phyloP scores from a whole-genome alignment of 2,888 invertebrate genomes.

The Cryptus viduatorius region DNA sequence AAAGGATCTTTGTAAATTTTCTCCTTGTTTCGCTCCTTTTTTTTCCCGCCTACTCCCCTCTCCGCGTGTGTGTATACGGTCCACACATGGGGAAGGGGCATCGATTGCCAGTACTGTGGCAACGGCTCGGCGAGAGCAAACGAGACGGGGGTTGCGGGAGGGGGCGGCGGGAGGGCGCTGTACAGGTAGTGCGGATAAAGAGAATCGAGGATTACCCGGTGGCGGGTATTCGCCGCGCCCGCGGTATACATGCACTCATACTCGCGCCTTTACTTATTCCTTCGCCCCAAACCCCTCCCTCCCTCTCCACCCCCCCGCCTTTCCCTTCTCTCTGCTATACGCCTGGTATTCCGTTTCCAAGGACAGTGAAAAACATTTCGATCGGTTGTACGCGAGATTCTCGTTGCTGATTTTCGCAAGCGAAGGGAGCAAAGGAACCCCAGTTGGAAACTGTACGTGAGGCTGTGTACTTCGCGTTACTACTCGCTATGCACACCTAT shows the following conservation, averaged over 20 bases:
- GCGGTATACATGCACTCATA: conserved; percentile 20
- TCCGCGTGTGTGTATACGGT: conserved; percentile 18
- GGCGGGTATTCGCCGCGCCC: conserved; percentile 58
- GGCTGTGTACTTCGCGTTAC: background rate
- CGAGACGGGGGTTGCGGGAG: background rate
- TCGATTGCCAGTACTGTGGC: conserved; percentile 39
- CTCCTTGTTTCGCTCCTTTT: conserved; percentile 52
- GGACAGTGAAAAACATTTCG: conserved; percentile 83
- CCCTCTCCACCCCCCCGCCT: too few species aligned
- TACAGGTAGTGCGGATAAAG: conserved; percentile 26
- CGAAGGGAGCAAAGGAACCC: background rate
- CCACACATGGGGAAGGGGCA: conserved; percentile 44
- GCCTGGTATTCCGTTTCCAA: conserved; percentile 82
- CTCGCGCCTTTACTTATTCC: conserved; percentile 58
- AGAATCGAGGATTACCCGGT: conserved; percentile 64
- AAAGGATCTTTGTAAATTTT: conserved; percentile 66
- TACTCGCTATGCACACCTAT: background rate
- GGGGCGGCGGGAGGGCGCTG: conserved; percentile 34
- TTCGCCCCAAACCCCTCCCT: conserved; percentile 30
- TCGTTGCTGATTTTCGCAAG: conserved; percentile 80
- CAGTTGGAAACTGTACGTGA: conserved; percentile 2
- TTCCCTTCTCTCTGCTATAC: conserved; percentile 55
- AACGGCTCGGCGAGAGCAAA: background rate
- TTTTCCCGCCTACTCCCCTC: background rate
- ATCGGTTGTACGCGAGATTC: conserved; percentile 83